Evolutionary conservation across 2,888 invertebrate species (phyloP).

Genomic region (Arenicola marina): DNA sequence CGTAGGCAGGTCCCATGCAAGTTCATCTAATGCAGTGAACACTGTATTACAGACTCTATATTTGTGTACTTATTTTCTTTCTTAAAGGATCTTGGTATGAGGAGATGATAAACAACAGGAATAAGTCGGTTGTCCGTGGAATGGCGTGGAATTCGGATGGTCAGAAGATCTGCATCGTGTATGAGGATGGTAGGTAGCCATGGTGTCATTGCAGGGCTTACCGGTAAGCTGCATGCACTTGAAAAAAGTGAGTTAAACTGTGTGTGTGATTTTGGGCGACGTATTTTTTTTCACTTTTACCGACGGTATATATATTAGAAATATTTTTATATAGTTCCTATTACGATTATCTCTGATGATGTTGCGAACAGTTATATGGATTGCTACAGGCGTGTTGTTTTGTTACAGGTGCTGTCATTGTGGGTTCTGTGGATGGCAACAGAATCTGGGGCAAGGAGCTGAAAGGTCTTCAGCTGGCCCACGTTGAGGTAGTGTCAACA

Average conservation of each 20-base stretch:
- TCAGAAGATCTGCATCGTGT: constrained; percentile 96
- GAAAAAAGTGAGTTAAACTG: too few relatives aligned
- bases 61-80: too few relatives aligned
- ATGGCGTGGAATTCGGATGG: constrained; percentile 99
- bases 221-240: too few relatives aligned
- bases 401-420: constrained; percentile 80
- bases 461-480: constrained; percentile 75
- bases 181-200: constrained; percentile 82
- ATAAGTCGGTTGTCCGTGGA: constrained; percentile 93
- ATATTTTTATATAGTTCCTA: background rate
- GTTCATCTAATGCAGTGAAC: too few relatives aligned
- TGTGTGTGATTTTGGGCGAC: too few relatives aligned
- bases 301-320: background rate
- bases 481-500: constrained; percentile 72
- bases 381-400: too few relatives aligned
- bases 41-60: too few relatives aligned
- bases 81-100: constrained; percentile 79
- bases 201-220: too few relatives aligned
- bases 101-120: constrained; percentile 99
- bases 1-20: too few relatives aligned
- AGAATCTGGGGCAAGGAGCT: constrained; percentile 98
- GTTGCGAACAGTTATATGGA: too few relatives aligned
- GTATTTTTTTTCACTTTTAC: background rate
- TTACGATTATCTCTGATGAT: too few relatives aligned
- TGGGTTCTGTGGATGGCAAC: constrained; percentile 96